Conservation (phyloP, 1,140 invertebrate genomes). For the Adoxophyes honmai region DNA sequence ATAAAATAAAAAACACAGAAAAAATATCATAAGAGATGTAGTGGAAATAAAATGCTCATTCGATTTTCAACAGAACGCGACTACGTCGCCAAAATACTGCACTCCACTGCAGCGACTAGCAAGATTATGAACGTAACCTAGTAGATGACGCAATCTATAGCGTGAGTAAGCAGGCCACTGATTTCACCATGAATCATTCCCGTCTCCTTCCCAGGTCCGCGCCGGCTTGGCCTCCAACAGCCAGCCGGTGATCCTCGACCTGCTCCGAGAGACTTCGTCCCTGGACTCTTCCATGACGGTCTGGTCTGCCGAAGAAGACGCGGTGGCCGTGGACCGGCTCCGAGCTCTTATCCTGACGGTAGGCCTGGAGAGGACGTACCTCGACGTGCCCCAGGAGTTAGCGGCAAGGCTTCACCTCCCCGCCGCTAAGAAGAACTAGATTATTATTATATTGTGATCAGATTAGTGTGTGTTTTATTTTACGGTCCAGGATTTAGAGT, state of each 20-base stretch:
- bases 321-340: constrained; percentile 79
- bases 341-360: constrained; percentile 79
- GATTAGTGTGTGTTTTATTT: too few relatives aligned
- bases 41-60: too few relatives aligned
- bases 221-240: constrained; percentile 85
- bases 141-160: too few relatives aligned
- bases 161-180: too few relatives aligned
- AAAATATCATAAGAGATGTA: too few relatives aligned
- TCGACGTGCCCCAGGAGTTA: constrained; percentile 83
- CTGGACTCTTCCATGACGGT: constrained; percentile 82
- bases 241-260: constrained; percentile 68
- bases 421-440: not conserved
- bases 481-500: too few relatives aligned
- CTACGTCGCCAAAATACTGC: too few relatives aligned
- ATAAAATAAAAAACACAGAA: too few relatives aligned
- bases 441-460: too few relatives aligned
- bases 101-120: too few relatives aligned
- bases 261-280: constrained; percentile 70
- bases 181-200: not conserved
- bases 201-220: constrained; percentile 83
- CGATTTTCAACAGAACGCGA: too few relatives aligned
- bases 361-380: constrained; percentile 81
- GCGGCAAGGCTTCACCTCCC: constrained; percentile 74
- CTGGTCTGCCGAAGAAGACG: constrained; percentile 82
- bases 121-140: too few relatives aligned